Conservation (phyloP, 2,888 invertebrate genomes). For the Tinea pellionella region DNA sequence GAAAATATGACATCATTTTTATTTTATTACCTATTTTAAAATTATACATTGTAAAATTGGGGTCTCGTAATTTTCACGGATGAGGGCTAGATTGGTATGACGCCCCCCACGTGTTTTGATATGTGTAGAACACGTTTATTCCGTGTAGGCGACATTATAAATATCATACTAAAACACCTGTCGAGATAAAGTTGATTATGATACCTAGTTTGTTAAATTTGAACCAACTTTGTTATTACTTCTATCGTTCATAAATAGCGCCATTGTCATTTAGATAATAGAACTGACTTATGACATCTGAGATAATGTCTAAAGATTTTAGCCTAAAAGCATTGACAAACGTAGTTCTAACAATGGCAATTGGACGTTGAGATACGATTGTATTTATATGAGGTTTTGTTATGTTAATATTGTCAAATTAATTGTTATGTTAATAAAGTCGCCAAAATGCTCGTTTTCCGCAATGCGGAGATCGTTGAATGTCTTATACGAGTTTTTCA, state of each 20-base stretch:
- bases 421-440: slow-evolving; percentile 31
- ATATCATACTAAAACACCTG: slow-evolving; percentile 9
- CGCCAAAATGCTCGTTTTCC: slow-evolving; percentile 24
- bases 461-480: slow-evolving; percentile 19
- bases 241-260: not conserved
- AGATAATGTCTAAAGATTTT: not conserved
- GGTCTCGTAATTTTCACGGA: not conserved
- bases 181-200: not conserved
- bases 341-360: slow-evolving; percentile 41
- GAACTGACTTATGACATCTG: not conserved
- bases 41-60: not conserved
- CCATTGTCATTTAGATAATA: not conserved
- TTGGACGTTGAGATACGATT: not conserved
- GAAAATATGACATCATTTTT: not conserved
- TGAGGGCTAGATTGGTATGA: slow-evolving; percentile 13
- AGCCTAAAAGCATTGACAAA: slow-evolving; percentile 28
- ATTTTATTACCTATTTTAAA: not conserved
- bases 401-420: slow-evolving; percentile 39
- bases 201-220: not conserved
- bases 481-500: slow-evolving; percentile 8
- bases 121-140: not conserved
- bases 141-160: slow-evolving; percentile 1
- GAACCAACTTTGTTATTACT: not conserved
- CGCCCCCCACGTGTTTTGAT: slow-evolving; percentile 28
- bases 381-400: slow-evolving; percentile 31